Evolutionary conservation across 92 coral and sea anemone genomes (phyloP), one percentile per base, ranked within the genome.

Genomic region (Siderastrea radians): DNA sequence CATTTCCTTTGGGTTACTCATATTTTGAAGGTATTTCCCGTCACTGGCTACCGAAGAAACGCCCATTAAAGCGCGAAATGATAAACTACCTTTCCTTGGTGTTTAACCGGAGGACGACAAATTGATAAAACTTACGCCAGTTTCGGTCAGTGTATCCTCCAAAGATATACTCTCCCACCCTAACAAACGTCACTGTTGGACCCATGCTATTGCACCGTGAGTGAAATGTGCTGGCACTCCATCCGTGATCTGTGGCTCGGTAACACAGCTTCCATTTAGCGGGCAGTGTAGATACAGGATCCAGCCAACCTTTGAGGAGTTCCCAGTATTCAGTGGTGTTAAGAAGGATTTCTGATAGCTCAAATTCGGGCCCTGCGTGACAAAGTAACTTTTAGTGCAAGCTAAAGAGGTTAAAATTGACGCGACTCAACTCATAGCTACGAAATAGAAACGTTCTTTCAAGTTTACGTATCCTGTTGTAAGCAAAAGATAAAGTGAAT

Each of bases 81-180:
- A 26, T 26, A 26, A 26, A 26, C 38, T 26, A 26, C 38, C 38
- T 26, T 26, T 26, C 38, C 38, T 26, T 26, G 38, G 38, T 26
- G 38, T 26, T 26, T 26, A 26, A 26, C 38, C 38, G 38, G 38
- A 26, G 38, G 38, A 26, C 38, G 38, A 26, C 38, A 26, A 26
- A 26, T 4, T 64, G 3, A 12, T 6, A 7, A 2, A 7, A 88
- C 97, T 82, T 80, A 94, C 97, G 93, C 97, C 97, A 94, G 66
- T 44, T 13, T 10, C 49, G 19, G 79, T 94, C 97, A 14, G 97
- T 86, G 61, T 89, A 94, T n/a, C 95, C 97, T 16, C 95, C 97
- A 83, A 94, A 94, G 44, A 91, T 89, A 59, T 89, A 94, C 75
- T 86, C 72, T 45, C 87, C 86, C 2, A 89, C 95, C 77, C 78